These are phyloP conservation scores for Synanthedon tipuliformis DNA, from an alignment of 2,888 invertebrate species.

Conservation along the genomic window DNA sequence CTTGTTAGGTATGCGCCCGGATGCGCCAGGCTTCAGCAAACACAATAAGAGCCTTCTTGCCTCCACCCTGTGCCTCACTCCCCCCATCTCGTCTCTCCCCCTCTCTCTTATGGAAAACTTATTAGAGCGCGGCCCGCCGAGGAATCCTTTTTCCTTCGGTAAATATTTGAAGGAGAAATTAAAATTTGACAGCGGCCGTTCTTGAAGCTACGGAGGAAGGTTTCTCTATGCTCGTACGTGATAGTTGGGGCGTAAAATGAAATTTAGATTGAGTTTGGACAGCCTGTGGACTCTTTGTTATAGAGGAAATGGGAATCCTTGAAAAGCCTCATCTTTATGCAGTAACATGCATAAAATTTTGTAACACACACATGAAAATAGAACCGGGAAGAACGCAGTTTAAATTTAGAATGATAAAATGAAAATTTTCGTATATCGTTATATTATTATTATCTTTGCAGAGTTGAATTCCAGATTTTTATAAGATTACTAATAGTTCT, in stretches of 20 bases:
- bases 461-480: too few relatives aligned
- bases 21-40: slow-evolving; percentile 67
- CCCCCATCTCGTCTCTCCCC: slow-evolving; percentile 12
- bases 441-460: too few relatives aligned
- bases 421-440: too few relatives aligned
- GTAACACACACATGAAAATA: too few relatives aligned
- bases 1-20: slow-evolving; percentile 70
- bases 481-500: too few relatives aligned
- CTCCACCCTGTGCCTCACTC: slow-evolving; percentile 18
- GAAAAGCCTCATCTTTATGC: too few relatives aligned
- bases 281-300: not conserved
- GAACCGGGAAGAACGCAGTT: slow-evolving; percentile 3
- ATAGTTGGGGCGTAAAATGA: slow-evolving; percentile 67
- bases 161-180: slow-evolving; percentile 71
- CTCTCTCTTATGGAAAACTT: slow-evolving; percentile 68
- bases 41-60: slow-evolving; percentile 66
- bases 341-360: too few relatives aligned
- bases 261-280: slow-evolving; percentile 67
- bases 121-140: slow-evolving; percentile 66
- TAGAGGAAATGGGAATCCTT: not conserved
- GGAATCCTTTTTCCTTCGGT: slow-evolving; percentile 70
- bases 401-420: too few relatives aligned
- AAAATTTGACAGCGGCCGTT: slow-evolving; percentile 69
- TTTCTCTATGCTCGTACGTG: slow-evolving; percentile 62
- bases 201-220: slow-evolving; percentile 39